Evolutionary conservation across 1,140 invertebrate species (phyloP), one percentile per base, ranked within the genome.

Genomic region (Anastrepha ludens): DNA sequence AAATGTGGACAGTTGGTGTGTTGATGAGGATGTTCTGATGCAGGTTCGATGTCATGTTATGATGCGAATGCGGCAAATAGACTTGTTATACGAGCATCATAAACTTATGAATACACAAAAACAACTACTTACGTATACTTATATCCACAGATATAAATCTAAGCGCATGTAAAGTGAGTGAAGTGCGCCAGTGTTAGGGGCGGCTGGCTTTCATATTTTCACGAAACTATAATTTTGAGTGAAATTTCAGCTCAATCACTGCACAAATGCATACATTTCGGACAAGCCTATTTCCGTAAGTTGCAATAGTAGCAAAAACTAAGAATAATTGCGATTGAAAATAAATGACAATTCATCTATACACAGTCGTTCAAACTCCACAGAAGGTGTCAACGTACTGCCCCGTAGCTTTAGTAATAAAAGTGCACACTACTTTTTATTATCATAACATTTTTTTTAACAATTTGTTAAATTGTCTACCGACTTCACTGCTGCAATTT

Each of bases 1-100:
- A 81, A 81, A 81, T 81, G 47, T 81, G n/a, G 74, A 81, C 74
- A 81, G 74, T 15, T 81, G 74, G 47, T 50, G 70, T 6, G 39
- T 8, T 62, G 60, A 62, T 62, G 60, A 62, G 13, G 60, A 62
- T 62, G 60, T 55, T 17, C n/a, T 81, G 74, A 74, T n/a, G 2
- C 29, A 29, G 60, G 60, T 62, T 39, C 6, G 2, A 55, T 58
- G 74, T 55, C 74, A 55, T 41, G 47, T 81, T 81, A 81, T 81
- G 74, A 58, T 41, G 74, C n/a, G 74, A 7, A 81, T 81, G 47
- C 17, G 44, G 74, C n/a, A 81, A 20, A 50, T 55, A 81, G 7
- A 55, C 74, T 55, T 81, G 44, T 74, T 74, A 74, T 29, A 29
- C 29, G 29, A 29, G 29, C 41, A 74, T 74, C 67, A 47, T 4